phyloP scores from a whole-genome alignment of 2,113 vertebrate genomes.

The Saguinus midas region DNA sequence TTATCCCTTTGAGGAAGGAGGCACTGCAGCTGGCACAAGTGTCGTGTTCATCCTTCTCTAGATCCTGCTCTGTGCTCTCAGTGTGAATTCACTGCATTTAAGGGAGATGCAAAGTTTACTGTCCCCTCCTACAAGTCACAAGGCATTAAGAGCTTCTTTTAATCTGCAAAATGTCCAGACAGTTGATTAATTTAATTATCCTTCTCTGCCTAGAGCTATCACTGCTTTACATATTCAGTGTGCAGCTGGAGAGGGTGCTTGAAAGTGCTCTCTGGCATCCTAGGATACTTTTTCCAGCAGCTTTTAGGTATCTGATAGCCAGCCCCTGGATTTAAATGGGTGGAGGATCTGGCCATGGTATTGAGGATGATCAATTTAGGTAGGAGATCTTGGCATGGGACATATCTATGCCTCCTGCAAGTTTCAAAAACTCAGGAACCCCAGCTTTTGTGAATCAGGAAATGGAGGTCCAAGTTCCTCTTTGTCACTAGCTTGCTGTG shows the following conservation, averaged over 20 bases:
- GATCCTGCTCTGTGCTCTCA: neutral
- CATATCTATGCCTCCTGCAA: neutral
- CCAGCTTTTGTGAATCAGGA: neutral
- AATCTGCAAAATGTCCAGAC: neutral
- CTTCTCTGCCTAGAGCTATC: neutral
- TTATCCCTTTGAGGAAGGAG: neutral
- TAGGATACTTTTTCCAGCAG: neutral
- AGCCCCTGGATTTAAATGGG: neutral
- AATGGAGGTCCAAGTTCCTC: neutral
- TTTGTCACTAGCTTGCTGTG: neutral
- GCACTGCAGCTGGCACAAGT: neutral
- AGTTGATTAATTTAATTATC: conserved; percentile 2
- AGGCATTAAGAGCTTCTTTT: neutral
- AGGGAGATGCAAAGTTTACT: neutral
- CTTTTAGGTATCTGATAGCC: neutral
- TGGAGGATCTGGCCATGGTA: neutral
- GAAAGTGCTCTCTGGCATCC: neutral
- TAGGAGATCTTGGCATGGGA: neutral
- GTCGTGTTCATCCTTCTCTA: neutral
- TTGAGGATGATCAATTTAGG: neutral
- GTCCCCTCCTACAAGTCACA: neutral
- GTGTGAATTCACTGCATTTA: neutral
- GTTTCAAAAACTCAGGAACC: neutral
- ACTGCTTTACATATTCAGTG: conserved; percentile 42
- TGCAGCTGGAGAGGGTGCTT: neutral